Evolutionary conservation across 2,888 invertebrate genomes (phyloP).

Genomic region (Meta bourneti): DNA sequence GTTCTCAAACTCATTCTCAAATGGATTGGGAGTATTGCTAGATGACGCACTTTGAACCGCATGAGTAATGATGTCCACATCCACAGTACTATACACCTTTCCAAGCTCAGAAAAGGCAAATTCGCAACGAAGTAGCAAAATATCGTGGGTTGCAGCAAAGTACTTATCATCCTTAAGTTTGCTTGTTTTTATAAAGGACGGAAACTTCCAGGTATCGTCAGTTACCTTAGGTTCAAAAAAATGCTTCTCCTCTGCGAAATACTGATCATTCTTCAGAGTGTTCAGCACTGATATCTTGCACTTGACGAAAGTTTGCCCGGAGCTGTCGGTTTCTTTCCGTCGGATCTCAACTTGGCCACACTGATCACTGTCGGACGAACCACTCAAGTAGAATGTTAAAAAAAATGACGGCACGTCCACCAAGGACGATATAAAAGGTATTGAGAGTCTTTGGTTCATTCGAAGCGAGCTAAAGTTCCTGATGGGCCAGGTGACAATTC

Average conservation of each 20-base stretch:
- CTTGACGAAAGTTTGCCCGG: not conserved
- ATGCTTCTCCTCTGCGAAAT: not conserved
- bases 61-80: not conserved
- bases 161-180: not conserved
- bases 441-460: not conserved
- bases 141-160: not conserved
- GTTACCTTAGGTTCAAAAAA: not conserved
- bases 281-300: constrained; percentile 14
- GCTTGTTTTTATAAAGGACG: not conserved
- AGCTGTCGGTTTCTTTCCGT: no score
- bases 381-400: not conserved
- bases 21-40: not conserved
- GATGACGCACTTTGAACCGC: not conserved
- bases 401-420: not conserved
- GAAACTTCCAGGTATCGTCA: not conserved
- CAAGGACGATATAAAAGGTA: not conserved
- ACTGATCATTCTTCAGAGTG: not conserved
- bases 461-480: constrained; percentile 21
- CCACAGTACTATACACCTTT: not conserved
- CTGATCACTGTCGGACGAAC: not conserved
- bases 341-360: not conserved
- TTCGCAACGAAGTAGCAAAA: not conserved
- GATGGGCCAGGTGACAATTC: constrained; percentile 26
- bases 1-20: not conserved
- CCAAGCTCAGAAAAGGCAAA: not conserved